phyloP scores from a whole-genome alignment of 2,888 invertebrate species.

The Polia nebulosa region DNA sequence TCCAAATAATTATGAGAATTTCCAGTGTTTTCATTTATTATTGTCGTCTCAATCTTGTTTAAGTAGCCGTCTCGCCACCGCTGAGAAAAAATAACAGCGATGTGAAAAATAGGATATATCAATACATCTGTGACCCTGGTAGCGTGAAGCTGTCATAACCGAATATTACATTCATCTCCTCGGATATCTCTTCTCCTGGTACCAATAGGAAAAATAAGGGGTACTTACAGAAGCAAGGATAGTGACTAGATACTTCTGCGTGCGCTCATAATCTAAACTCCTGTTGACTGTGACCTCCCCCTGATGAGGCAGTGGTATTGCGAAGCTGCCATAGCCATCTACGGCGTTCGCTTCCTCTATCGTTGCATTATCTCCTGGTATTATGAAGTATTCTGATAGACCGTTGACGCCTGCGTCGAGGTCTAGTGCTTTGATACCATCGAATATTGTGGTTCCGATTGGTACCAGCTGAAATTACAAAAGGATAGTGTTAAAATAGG shows the following conservation, averaged over 20 bases:
- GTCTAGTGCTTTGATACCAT: conserved; percentile 95
- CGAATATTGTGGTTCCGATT: conserved; percentile 96
- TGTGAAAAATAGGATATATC: too few species aligned
- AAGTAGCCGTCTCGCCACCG: too few species aligned
- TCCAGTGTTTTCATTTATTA: too few species aligned
- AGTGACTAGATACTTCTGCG: conserved; percentile 96
- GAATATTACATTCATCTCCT: background rate
- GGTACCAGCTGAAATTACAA: conserved; percentile 94
- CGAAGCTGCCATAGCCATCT: conserved; percentile 96
- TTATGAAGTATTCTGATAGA: conserved; percentile 96
- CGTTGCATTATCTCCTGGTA: conserved; percentile 91
- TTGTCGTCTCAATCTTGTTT: too few species aligned
- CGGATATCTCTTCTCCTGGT: background rate
- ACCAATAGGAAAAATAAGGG: background rate
- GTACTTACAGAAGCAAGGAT: conserved; percentile 96
- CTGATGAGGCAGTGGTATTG: conserved; percentile 96
- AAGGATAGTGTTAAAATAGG: background rate
- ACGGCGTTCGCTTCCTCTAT: conserved; percentile 89
- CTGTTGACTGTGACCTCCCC: conserved; percentile 97
- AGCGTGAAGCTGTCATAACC: too few species aligned
- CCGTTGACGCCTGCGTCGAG: conserved; percentile 97
- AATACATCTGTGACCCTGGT: too few species aligned
- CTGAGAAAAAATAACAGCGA: too few species aligned
- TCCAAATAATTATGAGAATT: too few species aligned
- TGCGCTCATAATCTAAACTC: conserved; percentile 96